phyloP scores from a whole-genome alignment of 1,140 invertebrate species.

The Bicyclus anynana region DNA sequence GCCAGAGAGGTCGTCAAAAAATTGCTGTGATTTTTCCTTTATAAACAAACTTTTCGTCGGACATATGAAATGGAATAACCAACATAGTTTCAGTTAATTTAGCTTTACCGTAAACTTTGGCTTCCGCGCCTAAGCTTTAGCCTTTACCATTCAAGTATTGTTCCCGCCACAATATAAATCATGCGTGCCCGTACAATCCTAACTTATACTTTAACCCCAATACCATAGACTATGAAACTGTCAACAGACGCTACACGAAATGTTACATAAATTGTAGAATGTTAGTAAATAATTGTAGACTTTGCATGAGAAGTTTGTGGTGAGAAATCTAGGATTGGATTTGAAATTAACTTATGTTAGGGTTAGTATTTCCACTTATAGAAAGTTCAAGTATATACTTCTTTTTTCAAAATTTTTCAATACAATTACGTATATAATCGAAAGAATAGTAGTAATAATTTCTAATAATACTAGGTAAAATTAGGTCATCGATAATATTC shows the following conservation, averaged over 20 bases:
- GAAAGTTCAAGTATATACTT: too few species aligned
- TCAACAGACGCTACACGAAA: conserved; percentile 16
- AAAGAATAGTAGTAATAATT: too few species aligned
- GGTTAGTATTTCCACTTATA: too few species aligned
- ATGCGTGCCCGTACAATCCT: conserved; percentile 39
- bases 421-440: too few species aligned
- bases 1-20: too few species aligned
- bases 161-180: conserved; percentile 71
- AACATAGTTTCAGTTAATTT: conserved; percentile 64
- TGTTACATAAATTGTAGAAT: conserved; percentile 7
- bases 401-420: not conserved
- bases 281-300: conserved; percentile 15
- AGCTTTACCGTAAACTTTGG: conserved; percentile 66
- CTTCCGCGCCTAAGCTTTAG: conserved; percentile 50
- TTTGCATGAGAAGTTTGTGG: conserved; percentile 11
- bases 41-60: not conserved
- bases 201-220: conserved; percentile 39
- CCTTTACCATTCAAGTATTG: conserved; percentile 49
- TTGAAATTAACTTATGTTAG: too few species aligned
- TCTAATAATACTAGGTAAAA: not conserved
- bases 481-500: conserved; percentile 22
- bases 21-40: not conserved
- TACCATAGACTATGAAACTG: conserved; percentile 36
- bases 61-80: conserved; percentile 10
- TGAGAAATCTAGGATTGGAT: conserved; percentile 22